Base-by-base conservation (phyloP, 2,888 invertebrate species). In the Drosophila nr. medialis region DNA sequence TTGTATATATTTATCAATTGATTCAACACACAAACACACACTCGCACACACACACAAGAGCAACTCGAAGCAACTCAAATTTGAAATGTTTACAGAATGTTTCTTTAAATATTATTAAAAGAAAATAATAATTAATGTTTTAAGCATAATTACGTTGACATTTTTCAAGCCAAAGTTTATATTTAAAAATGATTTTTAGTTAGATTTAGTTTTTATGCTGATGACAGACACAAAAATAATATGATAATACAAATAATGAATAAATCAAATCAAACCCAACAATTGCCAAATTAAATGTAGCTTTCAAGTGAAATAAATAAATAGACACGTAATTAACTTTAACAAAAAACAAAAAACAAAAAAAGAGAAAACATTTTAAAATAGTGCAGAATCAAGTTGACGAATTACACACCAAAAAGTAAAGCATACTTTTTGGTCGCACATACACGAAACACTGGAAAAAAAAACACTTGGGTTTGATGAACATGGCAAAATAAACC, bases 221-320 rank as follows among this genome's bases (percentile, higher is more conserved):
- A 75, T 65, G 75, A 70, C 68, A 77, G 64, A 69, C 56, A 77
- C 55, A 77, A 36, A 29, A 48, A 58, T 27, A 51, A 58, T 70
- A 72, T 42, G 53, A 59, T 61, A 63, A 65, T 61, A 70, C 63
- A 56, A 63, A 50, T 30, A 62, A 56, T 56, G 51, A 83, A 71
- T 72, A 75, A 78, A 81, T 72, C 64, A 89, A 90, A 90, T 91
- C 90, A 90, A 91, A 92, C 92, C 93, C 92, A 92, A 92, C 91
- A 92, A 92, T 92, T 93, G 92, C 92, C 93, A 92, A 92, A 92
- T 92, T 91, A 91, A 87, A 88, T 89, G 91, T 92, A 93, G 93
- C 91, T 93, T 92, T 93, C 91, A 91, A 89, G 80, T 89, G 88
- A 88, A 45, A 84, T 81, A 72, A 88, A 45, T 45, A 45, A 77